Percentiles rank a stretch among this genome's conserved stretches.
phyloP scores from a whole-genome alignment of 2,888 invertebrate genomes.

The Harpagoxenus sublaevis region DNA sequence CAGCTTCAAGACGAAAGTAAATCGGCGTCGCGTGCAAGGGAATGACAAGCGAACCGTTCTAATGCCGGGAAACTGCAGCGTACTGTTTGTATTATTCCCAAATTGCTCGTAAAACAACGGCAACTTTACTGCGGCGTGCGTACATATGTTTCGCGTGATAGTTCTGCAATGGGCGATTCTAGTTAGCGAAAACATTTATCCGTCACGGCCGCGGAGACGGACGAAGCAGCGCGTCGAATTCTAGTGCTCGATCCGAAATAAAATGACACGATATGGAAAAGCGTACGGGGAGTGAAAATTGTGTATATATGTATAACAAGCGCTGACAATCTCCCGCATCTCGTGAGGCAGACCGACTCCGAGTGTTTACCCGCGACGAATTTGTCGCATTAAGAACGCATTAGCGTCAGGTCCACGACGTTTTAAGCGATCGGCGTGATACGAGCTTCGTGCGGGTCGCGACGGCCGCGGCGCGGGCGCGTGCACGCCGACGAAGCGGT shows the following conservation, averaged over 20 bases:
- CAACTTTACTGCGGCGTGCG: constrained; percentile 19
- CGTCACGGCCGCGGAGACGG: background rate
- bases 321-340: constrained; percentile 21
- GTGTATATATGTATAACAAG: background rate
- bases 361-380: constrained; percentile 77
- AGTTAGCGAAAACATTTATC: constrained; percentile 15
- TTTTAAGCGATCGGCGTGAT: constrained; percentile 82
- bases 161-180: constrained; percentile 15
- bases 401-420: constrained; percentile 81
- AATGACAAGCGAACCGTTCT: constrained; percentile 38
- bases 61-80: constrained; percentile 12
- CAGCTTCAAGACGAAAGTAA: constrained; percentile 20
- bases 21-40: constrained; percentile 37
- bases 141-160: constrained; percentile 30
- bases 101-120: constrained; percentile 50
- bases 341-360: background rate
- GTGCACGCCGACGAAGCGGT: constrained; percentile 1
- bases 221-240: background rate
- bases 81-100: constrained; percentile 15
- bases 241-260: background rate
- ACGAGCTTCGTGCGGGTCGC: constrained; percentile 67
- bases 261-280: constrained; percentile 6
- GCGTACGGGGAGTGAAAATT: constrained; percentile 29
- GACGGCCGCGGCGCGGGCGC: constrained; percentile 28
- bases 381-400: constrained; percentile 83